These are phyloP conservation scores for Psilopogon haemacephalus DNA, from an alignment of 2,113 vertebrate genomes.

Conservation along the genomic window DNA sequence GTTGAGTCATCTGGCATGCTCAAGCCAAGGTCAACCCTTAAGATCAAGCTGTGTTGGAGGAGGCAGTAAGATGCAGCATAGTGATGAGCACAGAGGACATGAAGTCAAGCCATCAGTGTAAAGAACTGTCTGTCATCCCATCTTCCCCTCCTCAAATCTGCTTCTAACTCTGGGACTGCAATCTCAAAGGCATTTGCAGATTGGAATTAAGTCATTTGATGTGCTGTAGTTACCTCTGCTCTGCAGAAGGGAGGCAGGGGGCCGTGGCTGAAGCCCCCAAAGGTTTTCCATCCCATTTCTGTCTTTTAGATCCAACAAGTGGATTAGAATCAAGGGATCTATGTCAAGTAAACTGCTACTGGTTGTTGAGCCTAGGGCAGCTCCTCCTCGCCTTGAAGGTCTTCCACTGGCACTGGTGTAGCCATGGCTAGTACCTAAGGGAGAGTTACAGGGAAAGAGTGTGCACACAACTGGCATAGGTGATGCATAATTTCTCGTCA, in stretches of 20 bases:
- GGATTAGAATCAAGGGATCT: slow-evolving; percentile 95
- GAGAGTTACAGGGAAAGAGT: not conserved
- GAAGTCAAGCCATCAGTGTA: not conserved
- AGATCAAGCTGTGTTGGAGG: not conserved
- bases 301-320: slow-evolving; percentile 94
- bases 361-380: slow-evolving; percentile 71
- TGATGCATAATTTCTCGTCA: not conserved
- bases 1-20: not conserved
- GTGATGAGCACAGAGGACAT: not conserved
- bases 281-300: slow-evolving; percentile 89
- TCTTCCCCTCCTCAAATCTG: not conserved
- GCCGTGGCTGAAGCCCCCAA: slow-evolving; percentile 93
- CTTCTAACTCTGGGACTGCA: not conserved
- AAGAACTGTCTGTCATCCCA: not conserved
- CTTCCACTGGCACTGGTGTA: slow-evolving; percentile 73
- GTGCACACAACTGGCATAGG: not conserved
- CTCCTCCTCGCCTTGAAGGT: slow-evolving; percentile 69
- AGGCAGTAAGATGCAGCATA: not conserved
- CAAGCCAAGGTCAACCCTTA: not conserved
- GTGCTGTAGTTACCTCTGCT: slow-evolving; percentile 79
- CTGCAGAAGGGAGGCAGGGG: slow-evolving; percentile 87
- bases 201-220: rapidly evolving
- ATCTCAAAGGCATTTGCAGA: not conserved
- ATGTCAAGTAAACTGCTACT: slow-evolving; percentile 88
- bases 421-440: slow-evolving; percentile 70